Evolutionary conservation across 2,888 invertebrate genomes (phyloP).

Genomic region (Hedya salicella): DNA sequence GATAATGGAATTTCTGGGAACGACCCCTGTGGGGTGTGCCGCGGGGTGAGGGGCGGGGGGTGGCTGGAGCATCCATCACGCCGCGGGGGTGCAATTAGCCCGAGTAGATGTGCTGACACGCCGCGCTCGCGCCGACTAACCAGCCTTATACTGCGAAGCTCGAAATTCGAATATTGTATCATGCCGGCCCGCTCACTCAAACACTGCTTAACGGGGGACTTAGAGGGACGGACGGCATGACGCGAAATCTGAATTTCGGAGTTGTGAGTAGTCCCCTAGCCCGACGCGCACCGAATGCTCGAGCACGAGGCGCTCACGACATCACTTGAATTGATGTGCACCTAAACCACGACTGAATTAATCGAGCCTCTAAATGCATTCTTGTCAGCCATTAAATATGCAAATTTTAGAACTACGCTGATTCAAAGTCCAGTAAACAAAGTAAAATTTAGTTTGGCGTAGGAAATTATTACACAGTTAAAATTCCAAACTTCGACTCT

Average conservation of each 20-base stretch:
- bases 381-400: slow-evolving; percentile 33
- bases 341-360: slow-evolving; percentile 35
- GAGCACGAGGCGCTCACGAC: slow-evolving; percentile 24
- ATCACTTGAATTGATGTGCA: slow-evolving; percentile 33
- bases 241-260: no score
- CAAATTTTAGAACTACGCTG: slow-evolving; percentile 10
- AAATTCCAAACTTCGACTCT: slow-evolving; percentile 20
- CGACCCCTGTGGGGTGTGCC: slow-evolving; percentile 76
- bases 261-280: background rate
- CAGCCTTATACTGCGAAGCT: no score
- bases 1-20: slow-evolving; percentile 83
- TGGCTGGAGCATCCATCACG: slow-evolving; percentile 75
- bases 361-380: slow-evolving; percentile 30
- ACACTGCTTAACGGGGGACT: no score
- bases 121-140: slow-evolving; percentile 49
- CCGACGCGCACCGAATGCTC: slow-evolving; percentile 33
- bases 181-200: no score
- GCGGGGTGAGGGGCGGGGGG: slow-evolving; percentile 57
- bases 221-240: no score
- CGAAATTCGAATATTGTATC: no score
- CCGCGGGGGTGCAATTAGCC: slow-evolving; percentile 70
- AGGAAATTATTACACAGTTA: background rate
- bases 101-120: slow-evolving; percentile 82
- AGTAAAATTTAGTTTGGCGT: background rate
- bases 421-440: slow-evolving; percentile 1